Evolutionary conservation across 2,888 invertebrate species (phyloP).

Genomic region (Spodoptera picta): DNA sequence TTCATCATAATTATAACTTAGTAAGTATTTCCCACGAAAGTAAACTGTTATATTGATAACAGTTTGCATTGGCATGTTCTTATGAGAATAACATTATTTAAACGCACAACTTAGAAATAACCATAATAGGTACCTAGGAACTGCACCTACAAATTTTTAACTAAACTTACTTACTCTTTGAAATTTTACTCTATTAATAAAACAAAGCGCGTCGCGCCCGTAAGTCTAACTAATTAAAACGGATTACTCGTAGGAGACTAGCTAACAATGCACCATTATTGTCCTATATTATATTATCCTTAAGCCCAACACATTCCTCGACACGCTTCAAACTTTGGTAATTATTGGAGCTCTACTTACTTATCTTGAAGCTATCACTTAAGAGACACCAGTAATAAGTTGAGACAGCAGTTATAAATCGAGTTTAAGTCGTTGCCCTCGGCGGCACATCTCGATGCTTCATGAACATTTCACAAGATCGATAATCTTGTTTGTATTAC

Average conservation of each 20-base stretch:
- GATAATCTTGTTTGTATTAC: conserved; percentile 11
- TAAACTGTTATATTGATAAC: too few species aligned
- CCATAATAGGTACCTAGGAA: too few species aligned
- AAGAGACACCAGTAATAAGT: conserved; percentile 52
- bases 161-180: conserved; percentile 16
- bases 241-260: conserved; percentile 43
- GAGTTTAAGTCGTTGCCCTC: conserved; percentile 43
- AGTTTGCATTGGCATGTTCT: too few species aligned
- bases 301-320: conserved; percentile 43
- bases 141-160: neutral
- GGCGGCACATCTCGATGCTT: conserved; percentile 40
- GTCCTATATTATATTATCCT: conserved; percentile 49
- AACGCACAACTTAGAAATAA: too few species aligned
- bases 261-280: conserved; percentile 52
- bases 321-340: conserved; percentile 55
- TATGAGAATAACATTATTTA: too few species aligned
- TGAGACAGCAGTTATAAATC: conserved; percentile 54
- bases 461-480: conserved; percentile 29
- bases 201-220: conserved; percentile 20
- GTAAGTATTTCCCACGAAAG: too few species aligned
- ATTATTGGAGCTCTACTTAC: conserved; percentile 55
- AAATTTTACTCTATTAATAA: conserved; percentile 10
- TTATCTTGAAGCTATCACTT: conserved; percentile 57
- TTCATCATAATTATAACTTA: too few species aligned
- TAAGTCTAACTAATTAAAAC: conserved; percentile 40